Conservation (phyloP, 1,140 invertebrate genomes). For the Dendroctonus ponderosae region DNA sequence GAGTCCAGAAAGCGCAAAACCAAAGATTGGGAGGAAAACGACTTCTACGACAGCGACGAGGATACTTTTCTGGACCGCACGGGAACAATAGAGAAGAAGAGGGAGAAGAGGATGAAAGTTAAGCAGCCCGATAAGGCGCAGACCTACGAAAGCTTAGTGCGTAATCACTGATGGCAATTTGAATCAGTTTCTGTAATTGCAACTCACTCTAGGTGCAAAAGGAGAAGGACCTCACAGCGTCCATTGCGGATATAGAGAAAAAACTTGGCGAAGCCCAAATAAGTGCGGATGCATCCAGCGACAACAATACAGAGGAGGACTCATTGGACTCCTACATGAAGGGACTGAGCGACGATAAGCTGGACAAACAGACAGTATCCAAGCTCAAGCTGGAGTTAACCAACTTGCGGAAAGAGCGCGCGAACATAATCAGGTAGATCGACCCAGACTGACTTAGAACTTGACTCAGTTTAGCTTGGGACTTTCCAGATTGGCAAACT, state of each 20-base stretch:
- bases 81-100: conserved; percentile 86
- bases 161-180: conserved; percentile 1
- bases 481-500: conserved; percentile 60
- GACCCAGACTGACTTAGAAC: not conserved
- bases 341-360: conserved; percentile 53
- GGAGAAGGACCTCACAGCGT: conserved; percentile 58
- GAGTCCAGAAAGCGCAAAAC: conserved; percentile 68
- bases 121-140: conserved; percentile 61
- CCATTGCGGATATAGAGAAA: conserved; percentile 61
- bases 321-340: conserved; percentile 74
- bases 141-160: conserved; percentile 80
- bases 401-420: conserved; percentile 69
- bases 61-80: conserved; percentile 95
- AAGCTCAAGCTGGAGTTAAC: conserved; percentile 62
- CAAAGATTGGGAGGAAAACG: conserved; percentile 83
- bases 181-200: conserved; percentile 1
- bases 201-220: conserved; percentile 61
- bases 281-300: not conserved
- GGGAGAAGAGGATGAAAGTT: conserved; percentile 74
- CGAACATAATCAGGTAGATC: conserved; percentile 58
- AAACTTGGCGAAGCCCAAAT: conserved; percentile 57
- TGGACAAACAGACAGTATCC: conserved; percentile 55
- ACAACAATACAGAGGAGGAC: conserved; percentile 58
- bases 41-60: conserved; percentile 96
- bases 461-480: not conserved